A percentile compares a stretch with the other conserved stretches of the same genome.
Conservation (phyloP, 2,888 invertebrate genomes). For the Apamea monoglypha region DNA sequence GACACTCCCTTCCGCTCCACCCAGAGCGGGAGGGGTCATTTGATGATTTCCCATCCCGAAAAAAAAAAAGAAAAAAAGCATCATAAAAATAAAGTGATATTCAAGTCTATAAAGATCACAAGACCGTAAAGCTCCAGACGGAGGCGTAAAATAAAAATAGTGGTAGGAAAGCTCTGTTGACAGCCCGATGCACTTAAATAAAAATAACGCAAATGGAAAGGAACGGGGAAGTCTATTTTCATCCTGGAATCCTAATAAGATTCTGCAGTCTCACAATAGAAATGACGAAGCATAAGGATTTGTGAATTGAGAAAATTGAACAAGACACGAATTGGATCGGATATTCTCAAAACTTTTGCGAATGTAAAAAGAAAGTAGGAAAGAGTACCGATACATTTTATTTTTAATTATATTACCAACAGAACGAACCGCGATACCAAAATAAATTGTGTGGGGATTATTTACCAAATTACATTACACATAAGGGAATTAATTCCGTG, state of each 20-base stretch:
- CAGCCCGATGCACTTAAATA: slow-evolving; percentile 40
- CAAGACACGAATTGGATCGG: not conserved
- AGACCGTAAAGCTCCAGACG: slow-evolving; percentile 25
- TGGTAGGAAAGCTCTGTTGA: slow-evolving; percentile 18
- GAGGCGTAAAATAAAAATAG: slow-evolving; percentile 37
- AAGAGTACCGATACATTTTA: slow-evolving; percentile 6
- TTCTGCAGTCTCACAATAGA: slow-evolving; percentile 14
- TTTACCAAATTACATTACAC: slow-evolving; percentile 57
- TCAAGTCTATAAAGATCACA: slow-evolving; percentile 41
- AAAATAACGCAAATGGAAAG: slow-evolving; percentile 22
- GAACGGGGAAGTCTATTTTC: slow-evolving; percentile 26
- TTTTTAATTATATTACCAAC: slow-evolving; percentile 39
- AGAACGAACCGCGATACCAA: slow-evolving; percentile 11
- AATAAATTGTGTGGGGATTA: slow-evolving; percentile 43
- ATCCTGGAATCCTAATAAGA: slow-evolving; percentile 12
- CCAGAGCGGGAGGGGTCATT: no score
- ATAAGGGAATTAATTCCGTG: slow-evolving; percentile 53
- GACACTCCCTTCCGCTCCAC: no score
- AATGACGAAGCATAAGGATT: not conserved
- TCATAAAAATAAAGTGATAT: slow-evolving; percentile 42
- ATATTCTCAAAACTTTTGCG: not conserved
- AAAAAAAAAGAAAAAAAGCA: no score
- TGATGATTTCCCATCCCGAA: no score
- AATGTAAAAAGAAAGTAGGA: not conserved
- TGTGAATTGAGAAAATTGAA: not conserved